Evolutionary conservation across 2,113 vertebrate species (phyloP).

Genomic region (Python bivittatus): DNA sequence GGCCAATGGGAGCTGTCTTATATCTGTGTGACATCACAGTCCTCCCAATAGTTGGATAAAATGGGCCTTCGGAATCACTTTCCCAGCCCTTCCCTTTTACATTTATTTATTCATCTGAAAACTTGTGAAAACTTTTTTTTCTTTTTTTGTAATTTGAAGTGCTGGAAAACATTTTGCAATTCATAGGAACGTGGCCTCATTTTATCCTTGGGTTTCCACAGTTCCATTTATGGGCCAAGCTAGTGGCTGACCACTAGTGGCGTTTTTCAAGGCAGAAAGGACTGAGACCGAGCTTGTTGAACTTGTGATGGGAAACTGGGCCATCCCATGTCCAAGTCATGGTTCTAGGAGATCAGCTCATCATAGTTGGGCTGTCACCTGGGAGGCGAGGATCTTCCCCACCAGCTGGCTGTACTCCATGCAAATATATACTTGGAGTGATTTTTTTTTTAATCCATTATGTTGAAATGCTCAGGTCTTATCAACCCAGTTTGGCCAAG

Average conservation of each 20-base stretch:
- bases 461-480: not conserved
- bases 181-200: not conserved
- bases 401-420: not conserved
- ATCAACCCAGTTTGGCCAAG: not conserved
- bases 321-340: not conserved
- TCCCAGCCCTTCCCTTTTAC: not conserved
- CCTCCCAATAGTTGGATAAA: not conserved
- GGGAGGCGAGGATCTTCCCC: not conserved
- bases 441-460: not conserved
- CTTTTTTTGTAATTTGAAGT: not conserved
- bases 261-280: not conserved
- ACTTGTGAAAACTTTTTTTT: not conserved
- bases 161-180: not conserved
- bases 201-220: not conserved
- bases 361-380: not conserved
- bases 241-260: not conserved
- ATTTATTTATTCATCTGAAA: conserved; percentile 7
- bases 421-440: not conserved
- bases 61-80: not conserved
- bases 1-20: not conserved
- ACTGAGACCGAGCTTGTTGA: not conserved
- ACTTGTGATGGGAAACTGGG: not conserved
- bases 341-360: not conserved
- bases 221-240: not conserved
- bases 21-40: not conserved